These are phyloP conservation scores for Tetropium fuscum DNA, from an alignment of 2,888 invertebrate genomes.

Conservation along the genomic window DNA sequence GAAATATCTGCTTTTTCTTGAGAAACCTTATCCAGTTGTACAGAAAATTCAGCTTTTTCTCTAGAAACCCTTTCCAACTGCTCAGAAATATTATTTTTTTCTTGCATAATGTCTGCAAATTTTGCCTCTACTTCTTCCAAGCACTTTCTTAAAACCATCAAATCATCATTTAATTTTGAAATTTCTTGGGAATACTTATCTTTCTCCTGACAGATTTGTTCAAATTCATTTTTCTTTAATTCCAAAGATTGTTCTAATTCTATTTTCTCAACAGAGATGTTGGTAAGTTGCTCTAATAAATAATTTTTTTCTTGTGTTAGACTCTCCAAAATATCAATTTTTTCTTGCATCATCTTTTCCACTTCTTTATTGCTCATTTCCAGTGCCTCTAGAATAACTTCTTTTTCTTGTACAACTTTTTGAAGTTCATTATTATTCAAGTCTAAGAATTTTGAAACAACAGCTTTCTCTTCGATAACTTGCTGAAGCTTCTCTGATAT, in stretches of 20 bases:
- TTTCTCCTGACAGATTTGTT: slow-evolving; percentile 4
- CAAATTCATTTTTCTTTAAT: slow-evolving; percentile 3
- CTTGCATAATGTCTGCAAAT: slow-evolving; percentile 5
- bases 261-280: slow-evolving; percentile 25
- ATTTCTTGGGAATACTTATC: not conserved
- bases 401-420: slow-evolving; percentile 42
- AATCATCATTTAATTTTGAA: not conserved
- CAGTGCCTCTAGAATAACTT: slow-evolving; percentile 42
- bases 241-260: slow-evolving; percentile 10
- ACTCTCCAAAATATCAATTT: not conserved
- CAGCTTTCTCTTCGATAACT: slow-evolving; percentile 40
- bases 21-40: slow-evolving; percentile 37
- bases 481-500: slow-evolving; percentile 17
- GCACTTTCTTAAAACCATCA: not conserved
- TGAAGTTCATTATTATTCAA: slow-evolving; percentile 42
- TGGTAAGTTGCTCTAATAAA: slow-evolving; percentile 8
- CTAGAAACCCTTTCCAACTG: slow-evolving; percentile 33
- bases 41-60: slow-evolving; percentile 38
- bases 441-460: slow-evolving; percentile 44
- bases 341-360: slow-evolving; percentile 23
- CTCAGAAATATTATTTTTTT: slow-evolving; percentile 29
- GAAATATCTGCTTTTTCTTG: slow-evolving; percentile 30
- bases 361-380: slow-evolving; percentile 47
- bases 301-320: slow-evolving; percentile 9
- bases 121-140: slow-evolving; percentile 3